Base-by-base conservation (phyloP, 2,888 invertebrate species). In the Ferrisia virgata region DNA sequence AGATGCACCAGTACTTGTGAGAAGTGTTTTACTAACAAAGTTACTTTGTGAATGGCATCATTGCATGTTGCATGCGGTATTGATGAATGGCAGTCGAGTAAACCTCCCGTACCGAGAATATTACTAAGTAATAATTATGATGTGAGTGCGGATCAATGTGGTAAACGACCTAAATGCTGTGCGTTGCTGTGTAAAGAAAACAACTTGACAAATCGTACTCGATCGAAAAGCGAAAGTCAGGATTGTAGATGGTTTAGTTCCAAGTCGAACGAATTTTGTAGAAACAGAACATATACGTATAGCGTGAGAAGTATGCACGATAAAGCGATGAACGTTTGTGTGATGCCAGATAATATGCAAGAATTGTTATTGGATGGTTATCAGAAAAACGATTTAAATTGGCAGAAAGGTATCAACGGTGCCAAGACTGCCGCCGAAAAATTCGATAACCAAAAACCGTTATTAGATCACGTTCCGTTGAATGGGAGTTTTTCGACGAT, bases 261-360 rank as follows among this genome's bases (percentile, higher is more conserved):
- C 6, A 39, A 25, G 6, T 13, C 18, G 13, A 79, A 79, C 39
- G 25, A 79, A 9, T 25, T 28, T n/a, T 31, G 28, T 53, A 33
- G 53, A 31, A 53, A 33, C 58, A 25, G 81, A n/a, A 81, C 81
- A n/a, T 47, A 33, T 31, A 81, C 81, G 8, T 31, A 33, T 25
- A 81, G 81, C 22, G 81, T 47, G 15, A 47, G 81, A 81, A 82
- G 5, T 22, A 82, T 82, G 82, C 82, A 82, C 31, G 82, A 82
- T 40, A 82, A 82, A 82, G 82, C 40, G 64, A 72, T 82, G 31
- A 82, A 82, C 31, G 82, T 82, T 22, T 82, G 72, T 28, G 31
- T 82, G 40, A 82, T 82, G 82, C 82, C 82, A 25, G 40, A 82
- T 39, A 82, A 82, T 40, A 82, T 82, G 69, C 82, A 36, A 40